Percentiles rank a stretch among this genome's conserved stretches.
These are phyloP conservation scores for Lucilia sericata DNA, from an alignment of 1,140 invertebrate species.

Conservation along the genomic window DNA sequence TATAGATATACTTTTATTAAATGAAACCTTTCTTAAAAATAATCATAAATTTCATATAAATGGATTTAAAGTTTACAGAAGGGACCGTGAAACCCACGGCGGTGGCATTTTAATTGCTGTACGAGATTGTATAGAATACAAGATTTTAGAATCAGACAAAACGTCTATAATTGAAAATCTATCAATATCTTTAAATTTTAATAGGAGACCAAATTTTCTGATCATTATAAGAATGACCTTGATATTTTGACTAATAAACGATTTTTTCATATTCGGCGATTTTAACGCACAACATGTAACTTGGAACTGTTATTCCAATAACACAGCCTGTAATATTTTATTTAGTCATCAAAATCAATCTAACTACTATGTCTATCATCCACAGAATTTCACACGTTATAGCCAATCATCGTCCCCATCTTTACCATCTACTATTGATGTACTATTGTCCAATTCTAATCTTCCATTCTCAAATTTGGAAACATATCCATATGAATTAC, in stretches of 20 bases:
- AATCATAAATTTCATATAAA: slow-evolving; percentile 3
- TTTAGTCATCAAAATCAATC: not conserved
- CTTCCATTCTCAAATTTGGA: not conserved
- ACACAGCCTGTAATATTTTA: not conserved
- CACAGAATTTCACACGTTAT: not conserved
- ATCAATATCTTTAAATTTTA: not conserved
- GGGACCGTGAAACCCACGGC: not conserved
- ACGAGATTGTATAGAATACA: not conserved
- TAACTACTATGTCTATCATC: not conserved
- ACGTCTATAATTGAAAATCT: too few relatives aligned
- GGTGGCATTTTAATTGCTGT: slow-evolving; percentile 10
- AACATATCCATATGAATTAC: not conserved
- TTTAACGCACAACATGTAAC: not conserved
- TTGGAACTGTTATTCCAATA: not conserved
- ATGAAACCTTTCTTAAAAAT: slow-evolving; percentile 12
- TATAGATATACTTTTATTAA: slow-evolving; percentile 3
- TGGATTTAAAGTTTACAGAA: not conserved
- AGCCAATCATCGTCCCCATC: not conserved
- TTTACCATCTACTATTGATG: not conserved
- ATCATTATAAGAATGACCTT: not conserved
- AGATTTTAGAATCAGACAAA: too few relatives aligned
- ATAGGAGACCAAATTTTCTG: not conserved
- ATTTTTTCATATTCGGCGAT: not conserved
- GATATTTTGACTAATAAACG: not conserved
- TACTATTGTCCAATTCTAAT: not conserved